Evolutionary conservation across 2,113 vertebrate species (phyloP).

Genomic region (Rhea pennata): DNA sequence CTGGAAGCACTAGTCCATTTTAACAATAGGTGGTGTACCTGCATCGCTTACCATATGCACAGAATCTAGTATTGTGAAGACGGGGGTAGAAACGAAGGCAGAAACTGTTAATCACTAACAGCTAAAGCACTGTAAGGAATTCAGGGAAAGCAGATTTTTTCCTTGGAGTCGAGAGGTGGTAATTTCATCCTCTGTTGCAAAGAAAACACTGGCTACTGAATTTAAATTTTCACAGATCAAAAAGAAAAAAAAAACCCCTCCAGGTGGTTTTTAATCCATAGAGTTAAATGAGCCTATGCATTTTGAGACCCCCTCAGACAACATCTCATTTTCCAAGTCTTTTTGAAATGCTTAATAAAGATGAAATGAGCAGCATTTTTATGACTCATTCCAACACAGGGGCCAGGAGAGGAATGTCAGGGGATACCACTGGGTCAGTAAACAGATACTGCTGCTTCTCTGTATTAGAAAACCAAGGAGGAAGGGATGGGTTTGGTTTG

Average conservation of each 20-base stretch:
- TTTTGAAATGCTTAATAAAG: background rate
- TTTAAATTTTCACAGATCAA: slow-evolving; percentile 8
- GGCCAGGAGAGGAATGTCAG: background rate
- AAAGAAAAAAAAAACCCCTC: background rate
- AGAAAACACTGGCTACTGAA: background rate
- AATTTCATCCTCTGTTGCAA: background rate
- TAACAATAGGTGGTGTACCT: slow-evolving; percentile 18
- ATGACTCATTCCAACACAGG: background rate
- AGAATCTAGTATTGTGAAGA: background rate
- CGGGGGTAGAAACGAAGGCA: background rate
- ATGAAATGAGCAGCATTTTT: background rate
- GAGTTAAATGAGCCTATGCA: background rate
- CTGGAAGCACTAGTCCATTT: background rate
- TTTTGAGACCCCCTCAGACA: background rate
- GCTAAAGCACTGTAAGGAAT: background rate
- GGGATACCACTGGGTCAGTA: background rate
- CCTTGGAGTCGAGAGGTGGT: background rate
- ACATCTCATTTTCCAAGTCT: background rate
- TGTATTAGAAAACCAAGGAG: background rate
- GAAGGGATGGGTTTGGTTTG: background rate
- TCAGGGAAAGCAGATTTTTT: background rate
- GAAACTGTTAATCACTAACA: background rate
- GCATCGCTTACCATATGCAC: background rate
- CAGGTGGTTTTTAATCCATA: background rate
- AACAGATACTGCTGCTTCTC: background rate